Evolutionary conservation across 2,797 vertebrate species (phyloP).

Genomic region (Hozukius guyotensis): DNA sequence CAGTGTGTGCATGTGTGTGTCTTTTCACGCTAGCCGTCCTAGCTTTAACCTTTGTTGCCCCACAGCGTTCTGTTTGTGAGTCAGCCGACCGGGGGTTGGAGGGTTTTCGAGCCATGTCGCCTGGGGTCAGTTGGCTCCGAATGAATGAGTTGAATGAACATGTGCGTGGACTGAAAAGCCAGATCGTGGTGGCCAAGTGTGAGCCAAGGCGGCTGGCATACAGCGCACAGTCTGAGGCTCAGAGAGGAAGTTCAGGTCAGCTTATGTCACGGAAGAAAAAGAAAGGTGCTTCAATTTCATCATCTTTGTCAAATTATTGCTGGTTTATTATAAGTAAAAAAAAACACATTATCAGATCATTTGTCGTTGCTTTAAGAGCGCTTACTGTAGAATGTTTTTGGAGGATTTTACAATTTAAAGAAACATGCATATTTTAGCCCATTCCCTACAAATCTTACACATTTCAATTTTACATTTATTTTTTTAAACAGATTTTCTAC

Average conservation of each 20-base stretch:
- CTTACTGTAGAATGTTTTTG: neutral
- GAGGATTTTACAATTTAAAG: neutral
- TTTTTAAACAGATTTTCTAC: neutral
- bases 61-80: conserved; percentile 29
- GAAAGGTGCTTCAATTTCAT: neutral
- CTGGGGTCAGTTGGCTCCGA: conserved; percentile 41
- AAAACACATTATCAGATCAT: neutral
- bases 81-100: conserved; percentile 34
- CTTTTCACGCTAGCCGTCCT: neutral
- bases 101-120: conserved; percentile 25
- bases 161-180: conserved; percentile 39
- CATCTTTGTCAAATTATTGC: neutral
- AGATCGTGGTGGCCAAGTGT: conserved; percentile 30
- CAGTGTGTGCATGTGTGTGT: neutral
- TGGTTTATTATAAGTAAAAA: neutral
- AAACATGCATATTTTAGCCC: neutral
- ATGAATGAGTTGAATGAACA: conserved; percentile 33
- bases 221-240: conserved; percentile 1
- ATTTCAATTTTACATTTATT: neutral
- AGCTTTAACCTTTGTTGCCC: conserved; percentile 36
- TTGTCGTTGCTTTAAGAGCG: neutral
- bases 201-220: conserved; percentile 22
- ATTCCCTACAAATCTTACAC: neutral
- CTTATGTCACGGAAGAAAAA: neutral
- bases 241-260: conserved; percentile 9